Percentiles rank a stretch among this genome's conserved stretches.
phyloP scores from a whole-genome alignment of 2,113 vertebrate species.

The Murina feae region DNA sequence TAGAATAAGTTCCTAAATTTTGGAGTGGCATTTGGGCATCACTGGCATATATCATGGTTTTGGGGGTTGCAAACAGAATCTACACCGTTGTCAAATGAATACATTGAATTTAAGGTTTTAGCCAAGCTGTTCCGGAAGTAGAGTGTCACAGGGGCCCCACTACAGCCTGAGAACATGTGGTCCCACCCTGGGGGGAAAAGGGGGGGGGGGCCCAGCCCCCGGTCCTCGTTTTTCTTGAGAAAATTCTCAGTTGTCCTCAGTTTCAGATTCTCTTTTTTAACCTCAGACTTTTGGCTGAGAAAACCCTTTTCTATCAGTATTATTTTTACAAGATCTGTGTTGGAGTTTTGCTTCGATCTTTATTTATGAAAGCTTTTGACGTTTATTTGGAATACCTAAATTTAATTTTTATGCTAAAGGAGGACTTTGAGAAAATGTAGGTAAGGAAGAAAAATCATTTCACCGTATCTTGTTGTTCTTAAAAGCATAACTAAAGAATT shows the following conservation, averaged over 20 bases:
- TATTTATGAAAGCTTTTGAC: slow-evolving; percentile 18
- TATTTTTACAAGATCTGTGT: not conserved
- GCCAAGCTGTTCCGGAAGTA: accelerated
- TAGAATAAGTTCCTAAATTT: not conserved
- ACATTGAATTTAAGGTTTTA: not conserved
- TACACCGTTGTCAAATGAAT: not conserved
- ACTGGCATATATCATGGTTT: not conserved
- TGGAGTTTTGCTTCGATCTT: slow-evolving; percentile 41
- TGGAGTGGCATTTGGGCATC: not conserved
- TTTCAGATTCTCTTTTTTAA: not conserved
- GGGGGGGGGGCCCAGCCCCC: too few species aligned
- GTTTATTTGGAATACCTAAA: slow-evolving; percentile 26
- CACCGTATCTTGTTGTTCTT: slow-evolving; percentile 57
- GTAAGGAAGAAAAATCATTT: slow-evolving; percentile 58
- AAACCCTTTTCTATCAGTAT: not conserved
- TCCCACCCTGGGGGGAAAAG: accelerated
- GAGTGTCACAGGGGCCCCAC: not conserved
- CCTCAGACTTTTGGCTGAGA: not conserved
- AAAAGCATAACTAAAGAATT: slow-evolving; percentile 72
- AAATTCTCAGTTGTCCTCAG: not conserved
- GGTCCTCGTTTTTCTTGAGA: not conserved
- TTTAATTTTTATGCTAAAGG: slow-evolving; percentile 53
- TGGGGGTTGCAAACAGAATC: not conserved
- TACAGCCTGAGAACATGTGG: not conserved
- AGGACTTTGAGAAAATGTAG: slow-evolving; percentile 45